Conservation (phyloP, 2,113 vertebrate species). For the Crocuta crocuta region DNA sequence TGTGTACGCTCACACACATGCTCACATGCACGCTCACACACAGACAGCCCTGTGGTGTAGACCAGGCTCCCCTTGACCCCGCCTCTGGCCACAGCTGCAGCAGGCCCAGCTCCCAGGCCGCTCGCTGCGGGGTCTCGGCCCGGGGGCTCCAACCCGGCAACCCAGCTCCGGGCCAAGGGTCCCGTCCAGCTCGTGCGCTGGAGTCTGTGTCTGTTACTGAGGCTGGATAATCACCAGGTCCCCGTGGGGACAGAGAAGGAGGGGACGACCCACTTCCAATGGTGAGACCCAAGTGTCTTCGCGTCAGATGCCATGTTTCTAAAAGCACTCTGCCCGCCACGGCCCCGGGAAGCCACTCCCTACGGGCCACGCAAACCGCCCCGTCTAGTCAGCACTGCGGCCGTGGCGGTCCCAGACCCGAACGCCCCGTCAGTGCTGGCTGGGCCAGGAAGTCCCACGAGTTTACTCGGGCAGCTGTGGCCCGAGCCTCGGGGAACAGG, state of each 20-base stretch:
- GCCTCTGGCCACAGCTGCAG: not conserved
- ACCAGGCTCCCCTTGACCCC: not conserved
- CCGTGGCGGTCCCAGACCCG: not conserved
- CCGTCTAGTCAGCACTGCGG: not conserved
- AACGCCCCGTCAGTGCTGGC: not conserved
- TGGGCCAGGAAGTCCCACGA: not conserved
- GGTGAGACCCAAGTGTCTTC: not conserved
- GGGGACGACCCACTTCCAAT: not conserved
- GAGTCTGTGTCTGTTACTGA: not conserved
- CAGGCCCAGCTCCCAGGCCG: not conserved
- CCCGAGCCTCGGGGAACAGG: not conserved
- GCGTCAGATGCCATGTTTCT: not conserved
- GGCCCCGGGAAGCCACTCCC: not conserved
- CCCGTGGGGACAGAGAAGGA: not conserved
- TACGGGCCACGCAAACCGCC: too few relatives aligned
- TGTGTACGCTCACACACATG: rapidly evolving
- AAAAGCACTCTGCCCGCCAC: not conserved
- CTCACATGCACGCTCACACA: rapidly evolving
- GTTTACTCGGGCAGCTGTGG: not conserved
- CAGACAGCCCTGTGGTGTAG: not conserved
- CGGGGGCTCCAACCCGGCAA: rapidly evolving
- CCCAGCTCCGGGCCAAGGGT: not conserved
- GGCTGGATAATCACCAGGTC: too few relatives aligned
- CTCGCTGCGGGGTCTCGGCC: not conserved
- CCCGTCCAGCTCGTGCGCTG: rapidly evolving